Evolutionary conservation across 2,113 vertebrate genomes (phyloP).

Genomic region (Nothobranchius kuhntae): DNA sequence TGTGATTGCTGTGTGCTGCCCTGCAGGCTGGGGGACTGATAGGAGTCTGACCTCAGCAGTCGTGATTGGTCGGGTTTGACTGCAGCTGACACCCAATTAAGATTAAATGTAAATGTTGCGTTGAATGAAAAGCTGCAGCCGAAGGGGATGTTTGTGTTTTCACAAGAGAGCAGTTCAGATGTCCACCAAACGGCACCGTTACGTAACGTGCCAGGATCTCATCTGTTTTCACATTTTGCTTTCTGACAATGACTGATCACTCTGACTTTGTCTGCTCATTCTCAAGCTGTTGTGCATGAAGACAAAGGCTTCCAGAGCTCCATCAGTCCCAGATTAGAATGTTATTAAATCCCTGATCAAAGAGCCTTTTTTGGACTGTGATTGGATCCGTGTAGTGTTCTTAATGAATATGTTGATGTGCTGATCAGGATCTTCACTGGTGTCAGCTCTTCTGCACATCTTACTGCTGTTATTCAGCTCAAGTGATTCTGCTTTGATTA

Average conservation of each 20-base stretch:
- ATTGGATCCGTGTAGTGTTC: too few species aligned
- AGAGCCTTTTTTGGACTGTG: too few species aligned
- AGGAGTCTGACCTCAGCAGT: constrained; percentile 54
- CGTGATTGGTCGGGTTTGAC: constrained; percentile 5
- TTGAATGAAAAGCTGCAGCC: constrained; percentile 6
- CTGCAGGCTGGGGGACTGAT: constrained; percentile 46
- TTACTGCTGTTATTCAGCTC: not conserved
- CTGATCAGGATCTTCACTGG: too few species aligned
- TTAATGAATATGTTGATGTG: too few species aligned
- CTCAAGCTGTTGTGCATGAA: not conserved
- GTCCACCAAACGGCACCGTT: not conserved
- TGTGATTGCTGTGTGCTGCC: constrained; percentile 64
- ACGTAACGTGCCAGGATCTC: not conserved
- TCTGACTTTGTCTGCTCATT: not conserved
- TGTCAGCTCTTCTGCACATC: too few species aligned
- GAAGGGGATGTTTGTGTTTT: not conserved
- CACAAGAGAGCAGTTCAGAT: constrained; percentile 1
- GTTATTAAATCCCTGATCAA: too few species aligned
- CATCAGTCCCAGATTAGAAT: too few species aligned
- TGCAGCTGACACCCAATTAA: constrained; percentile 3
- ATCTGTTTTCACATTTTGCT: not conserved
- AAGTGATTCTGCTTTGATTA: constrained; percentile 13
- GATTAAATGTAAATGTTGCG: constrained; percentile 9
- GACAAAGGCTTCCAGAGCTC: too few species aligned
- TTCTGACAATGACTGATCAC: not conserved